These are phyloP conservation scores for Drosophila falleni DNA, from an alignment of 2,888 invertebrate species.

Conservation along the genomic window DNA sequence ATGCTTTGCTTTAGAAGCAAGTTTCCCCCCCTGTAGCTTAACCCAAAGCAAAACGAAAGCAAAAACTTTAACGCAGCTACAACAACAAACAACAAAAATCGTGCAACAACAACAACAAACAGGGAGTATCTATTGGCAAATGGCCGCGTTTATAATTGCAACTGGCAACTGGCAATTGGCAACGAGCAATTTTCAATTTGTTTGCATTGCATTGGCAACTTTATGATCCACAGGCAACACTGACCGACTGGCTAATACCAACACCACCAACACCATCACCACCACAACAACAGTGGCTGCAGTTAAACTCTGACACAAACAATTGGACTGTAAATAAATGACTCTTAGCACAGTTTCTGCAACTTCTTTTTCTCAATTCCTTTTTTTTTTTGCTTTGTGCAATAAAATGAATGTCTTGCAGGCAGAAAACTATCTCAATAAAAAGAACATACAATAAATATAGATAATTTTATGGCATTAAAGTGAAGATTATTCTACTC, in stretches of 20 bases:
- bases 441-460: constrained; percentile 2
- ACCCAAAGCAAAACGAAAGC: constrained; percentile 46
- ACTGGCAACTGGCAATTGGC: constrained; percentile 53
- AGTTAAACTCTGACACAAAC: constrained; percentile 24
- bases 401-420: constrained; percentile 9
- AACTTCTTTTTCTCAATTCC: constrained; percentile 3
- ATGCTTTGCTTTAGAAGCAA: constrained; percentile 59
- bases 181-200: constrained; percentile 70
- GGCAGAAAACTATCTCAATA: constrained; percentile 6
- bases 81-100: constrained; percentile 27
- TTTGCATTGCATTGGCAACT: constrained; percentile 53
- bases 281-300: constrained; percentile 4
- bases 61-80: constrained; percentile 54
- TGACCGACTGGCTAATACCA: constrained; percentile 35
- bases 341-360: constrained; percentile 17
- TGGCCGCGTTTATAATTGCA: constrained; percentile 73
- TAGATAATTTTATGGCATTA: neutral
- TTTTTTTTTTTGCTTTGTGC: constrained; percentile 1
- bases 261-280: neutral
- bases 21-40: constrained; percentile 50
- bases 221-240: constrained; percentile 46
- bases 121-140: constrained; percentile 46
- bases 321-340: constrained; percentile 52
- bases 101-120: constrained; percentile 14
- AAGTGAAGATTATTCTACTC: neutral